Evolutionary conservation across 2,888 invertebrate species (phyloP).

Genomic region (Nomada flava): DNA sequence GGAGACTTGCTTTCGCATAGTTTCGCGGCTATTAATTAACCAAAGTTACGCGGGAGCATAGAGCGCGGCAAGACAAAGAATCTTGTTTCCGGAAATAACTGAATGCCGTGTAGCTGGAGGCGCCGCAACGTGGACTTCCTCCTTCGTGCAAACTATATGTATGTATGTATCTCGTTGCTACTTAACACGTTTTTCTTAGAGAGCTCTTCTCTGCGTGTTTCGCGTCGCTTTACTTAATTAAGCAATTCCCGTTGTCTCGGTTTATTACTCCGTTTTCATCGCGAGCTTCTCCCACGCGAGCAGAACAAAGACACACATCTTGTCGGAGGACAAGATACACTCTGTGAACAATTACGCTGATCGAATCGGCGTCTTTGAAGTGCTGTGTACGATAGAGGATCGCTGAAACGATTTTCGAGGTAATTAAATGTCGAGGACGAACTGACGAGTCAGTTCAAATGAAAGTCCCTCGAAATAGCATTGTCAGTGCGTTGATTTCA

Average conservation of each 20-base stretch:
- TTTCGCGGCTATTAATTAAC: constrained; percentile 71
- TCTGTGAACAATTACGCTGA: constrained; percentile 19
- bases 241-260: constrained; percentile 20
- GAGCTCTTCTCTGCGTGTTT: constrained; percentile 36
- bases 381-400: background rate
- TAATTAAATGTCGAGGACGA: constrained; percentile 21
- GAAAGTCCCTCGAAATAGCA: constrained; percentile 37
- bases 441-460: background rate
- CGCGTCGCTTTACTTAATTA: constrained; percentile 39
- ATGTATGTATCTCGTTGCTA: constrained; percentile 25
- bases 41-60: constrained; percentile 51
- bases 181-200: constrained; percentile 53
- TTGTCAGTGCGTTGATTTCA: constrained; percentile 20
- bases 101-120: constrained; percentile 44
- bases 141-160: background rate
- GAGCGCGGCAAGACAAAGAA: constrained; percentile 61
- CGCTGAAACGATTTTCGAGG: background rate
- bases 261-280: background rate
- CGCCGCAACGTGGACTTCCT: constrained; percentile 35
- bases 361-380: constrained; percentile 20
- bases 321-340: background rate
- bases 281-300: background rate
- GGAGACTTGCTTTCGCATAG: constrained; percentile 50
- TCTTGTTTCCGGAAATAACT: constrained; percentile 71
- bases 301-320: background rate